These are phyloP conservation scores for Aradophagus sp. DNA, from an alignment of 1,140 invertebrate genomes.

Conservation along the genomic window DNA sequence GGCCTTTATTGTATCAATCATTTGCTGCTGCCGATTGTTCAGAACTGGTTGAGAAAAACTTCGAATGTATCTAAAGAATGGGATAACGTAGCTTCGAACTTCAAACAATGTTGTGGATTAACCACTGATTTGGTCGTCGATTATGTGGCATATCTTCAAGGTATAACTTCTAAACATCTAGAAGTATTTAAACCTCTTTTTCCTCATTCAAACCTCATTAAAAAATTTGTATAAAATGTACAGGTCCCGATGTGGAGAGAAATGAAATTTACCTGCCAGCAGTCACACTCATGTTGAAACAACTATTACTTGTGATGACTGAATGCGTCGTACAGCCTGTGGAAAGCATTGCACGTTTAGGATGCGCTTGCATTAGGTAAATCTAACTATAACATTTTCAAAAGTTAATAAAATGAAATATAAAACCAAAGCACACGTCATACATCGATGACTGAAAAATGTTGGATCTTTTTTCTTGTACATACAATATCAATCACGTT, in stretches of 20 bases:
- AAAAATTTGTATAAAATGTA: no score
- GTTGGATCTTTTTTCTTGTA: no score
- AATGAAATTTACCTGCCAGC: slow-evolving; percentile 71
- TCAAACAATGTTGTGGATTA: slow-evolving; percentile 94
- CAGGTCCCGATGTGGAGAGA: slow-evolving; percentile 64
- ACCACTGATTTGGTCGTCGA: slow-evolving; percentile 93
- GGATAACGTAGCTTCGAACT: slow-evolving; percentile 87
- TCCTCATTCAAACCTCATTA: background rate
- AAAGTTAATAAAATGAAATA: no score
- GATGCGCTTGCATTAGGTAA: slow-evolving; percentile 91
- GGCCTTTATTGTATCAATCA: slow-evolving; percentile 93
- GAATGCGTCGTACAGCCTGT: slow-evolving; percentile 93
- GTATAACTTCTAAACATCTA: slow-evolving; percentile 51
- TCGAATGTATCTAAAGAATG: slow-evolving; percentile 80
- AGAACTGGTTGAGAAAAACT: slow-evolving; percentile 89
- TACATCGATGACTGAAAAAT: no score
- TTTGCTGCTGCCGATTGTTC: slow-evolving; percentile 89
- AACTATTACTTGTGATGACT: slow-evolving; percentile 88
- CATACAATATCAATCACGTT: no score
- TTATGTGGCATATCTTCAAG: slow-evolving; percentile 80
- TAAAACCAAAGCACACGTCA: no score
- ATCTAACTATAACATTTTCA: no score
- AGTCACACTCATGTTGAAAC: slow-evolving; percentile 88
- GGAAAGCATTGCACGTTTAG: slow-evolving; percentile 90
- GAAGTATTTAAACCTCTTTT: no score